Conservation (phyloP, 2,113 vertebrate species). For the Barbus barbus region DNA sequence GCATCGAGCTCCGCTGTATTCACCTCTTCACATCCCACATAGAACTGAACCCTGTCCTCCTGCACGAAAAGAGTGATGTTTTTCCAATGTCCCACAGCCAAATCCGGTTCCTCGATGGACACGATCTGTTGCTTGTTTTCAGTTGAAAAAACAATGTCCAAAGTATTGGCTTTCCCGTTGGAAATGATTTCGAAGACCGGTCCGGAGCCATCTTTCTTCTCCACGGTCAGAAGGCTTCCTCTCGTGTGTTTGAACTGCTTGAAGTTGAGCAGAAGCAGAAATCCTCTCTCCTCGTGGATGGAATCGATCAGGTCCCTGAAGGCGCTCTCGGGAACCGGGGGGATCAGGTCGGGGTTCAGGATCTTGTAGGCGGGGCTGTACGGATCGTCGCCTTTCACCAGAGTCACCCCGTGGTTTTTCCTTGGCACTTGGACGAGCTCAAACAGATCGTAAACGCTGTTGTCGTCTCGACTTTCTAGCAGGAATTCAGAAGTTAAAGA, state of each 20-base stretch:
- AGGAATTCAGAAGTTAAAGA: constrained; percentile 43
- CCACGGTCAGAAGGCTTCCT: constrained; percentile 88
- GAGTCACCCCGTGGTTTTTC: constrained; percentile 83
- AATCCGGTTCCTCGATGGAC: constrained; percentile 89
- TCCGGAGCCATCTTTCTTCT: constrained; percentile 87
- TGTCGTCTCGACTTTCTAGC: constrained; percentile 89
- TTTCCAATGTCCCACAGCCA: constrained; percentile 93
- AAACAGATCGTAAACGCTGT: constrained; percentile 93
- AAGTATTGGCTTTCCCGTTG: constrained; percentile 93
- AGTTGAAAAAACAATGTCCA: constrained; percentile 88
- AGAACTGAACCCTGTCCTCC: constrained; percentile 91
- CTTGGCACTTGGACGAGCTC: constrained; percentile 82
- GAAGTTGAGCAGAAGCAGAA: constrained; percentile 91
- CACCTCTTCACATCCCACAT: constrained; percentile 94
- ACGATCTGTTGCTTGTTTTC: constrained; percentile 91
- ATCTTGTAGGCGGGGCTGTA: constrained; percentile 98
- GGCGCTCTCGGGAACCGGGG: constrained; percentile 83
- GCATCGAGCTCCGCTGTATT: constrained; percentile 88
- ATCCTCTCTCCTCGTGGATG: constrained; percentile 89
- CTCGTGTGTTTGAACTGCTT: constrained; percentile 89
- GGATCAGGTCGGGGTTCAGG: constrained; percentile 88
- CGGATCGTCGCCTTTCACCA: constrained; percentile 89
- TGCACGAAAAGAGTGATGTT: constrained; percentile 96
- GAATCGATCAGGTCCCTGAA: constrained; percentile 94
- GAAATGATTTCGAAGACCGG: constrained; percentile 91